Percentiles rank a stretch among this genome's conserved stretches.
Evolutionary conservation across 2,888 invertebrate genomes (phyloP).

Genomic region (Halictus quadricinctus): DNA sequence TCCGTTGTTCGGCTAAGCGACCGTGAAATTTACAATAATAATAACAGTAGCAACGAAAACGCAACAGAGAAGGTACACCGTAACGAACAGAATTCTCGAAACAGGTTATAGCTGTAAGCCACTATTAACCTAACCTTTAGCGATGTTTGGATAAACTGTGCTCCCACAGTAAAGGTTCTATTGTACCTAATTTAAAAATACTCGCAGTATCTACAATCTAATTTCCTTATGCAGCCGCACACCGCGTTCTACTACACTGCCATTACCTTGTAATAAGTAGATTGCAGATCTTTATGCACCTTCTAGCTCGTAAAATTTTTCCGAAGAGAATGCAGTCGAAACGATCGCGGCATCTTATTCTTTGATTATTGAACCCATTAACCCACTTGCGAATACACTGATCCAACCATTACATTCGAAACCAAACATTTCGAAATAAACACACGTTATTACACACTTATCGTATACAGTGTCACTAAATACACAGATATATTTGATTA

Average conservation of each 20-base stretch:
- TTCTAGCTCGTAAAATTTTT: not conserved
- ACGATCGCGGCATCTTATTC: not conserved
- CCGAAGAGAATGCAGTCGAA: not conserved
- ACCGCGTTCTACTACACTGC: not conserved
- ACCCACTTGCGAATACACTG: not conserved
- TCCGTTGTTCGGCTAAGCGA: not conserved
- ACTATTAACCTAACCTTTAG: not conserved
- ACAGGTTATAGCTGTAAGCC: not conserved
- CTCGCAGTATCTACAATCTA: not conserved
- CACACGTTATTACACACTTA: too few relatives aligned
- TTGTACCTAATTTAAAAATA: slow-evolving; percentile 10
- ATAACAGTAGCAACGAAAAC: not conserved
- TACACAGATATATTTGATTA: too few relatives aligned
- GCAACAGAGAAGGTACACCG: not conserved
- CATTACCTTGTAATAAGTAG: not conserved
- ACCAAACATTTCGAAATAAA: too few relatives aligned
- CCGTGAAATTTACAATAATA: not conserved
- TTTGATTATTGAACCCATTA: not conserved
- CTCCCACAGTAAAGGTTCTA: not conserved
- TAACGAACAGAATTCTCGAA: slow-evolving; percentile 3
- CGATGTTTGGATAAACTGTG: slow-evolving; percentile 6
- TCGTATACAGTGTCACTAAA: too few relatives aligned
- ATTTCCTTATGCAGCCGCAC: not conserved
- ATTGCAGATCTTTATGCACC: not conserved
- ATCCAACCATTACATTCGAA: not conserved